These are phyloP conservation scores for Porphyrio hochstetteri DNA, from an alignment of 2,113 vertebrate genomes.

Conservation along the genomic window DNA sequence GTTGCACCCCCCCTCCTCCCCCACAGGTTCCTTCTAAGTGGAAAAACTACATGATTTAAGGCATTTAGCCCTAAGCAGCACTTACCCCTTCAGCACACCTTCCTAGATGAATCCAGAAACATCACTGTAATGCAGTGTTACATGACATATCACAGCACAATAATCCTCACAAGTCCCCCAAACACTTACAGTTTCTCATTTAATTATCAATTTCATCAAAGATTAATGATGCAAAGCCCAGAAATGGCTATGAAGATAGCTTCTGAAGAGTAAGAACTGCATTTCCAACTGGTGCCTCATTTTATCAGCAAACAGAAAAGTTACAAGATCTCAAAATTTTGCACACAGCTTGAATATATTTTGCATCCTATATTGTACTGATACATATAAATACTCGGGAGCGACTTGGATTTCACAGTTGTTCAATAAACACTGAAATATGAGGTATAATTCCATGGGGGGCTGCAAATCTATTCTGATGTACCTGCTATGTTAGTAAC, in stretches of 20 bases:
- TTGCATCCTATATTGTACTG: neutral
- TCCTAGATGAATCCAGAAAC: neutral
- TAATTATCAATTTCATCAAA: neutral
- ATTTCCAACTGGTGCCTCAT: neutral
- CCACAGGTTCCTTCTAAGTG: neutral
- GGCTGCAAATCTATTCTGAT: neutral
- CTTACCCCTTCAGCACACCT: neutral
- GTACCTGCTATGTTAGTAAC: neutral
- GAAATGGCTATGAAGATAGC: neutral
- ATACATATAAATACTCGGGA: neutral
- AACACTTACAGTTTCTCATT: neutral
- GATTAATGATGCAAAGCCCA: neutral
- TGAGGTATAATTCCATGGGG: fast-evolving
- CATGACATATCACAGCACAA: neutral
- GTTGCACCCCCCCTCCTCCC: neutral
- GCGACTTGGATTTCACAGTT: neutral
- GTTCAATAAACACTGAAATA: neutral
- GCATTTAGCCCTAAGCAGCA: neutral
- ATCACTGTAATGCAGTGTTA: neutral
- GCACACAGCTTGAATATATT: neutral
- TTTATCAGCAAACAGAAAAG: neutral
- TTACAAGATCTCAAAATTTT: neutral
- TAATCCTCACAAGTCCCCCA: neutral
- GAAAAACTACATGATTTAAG: neutral
- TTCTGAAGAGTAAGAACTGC: neutral